Base-by-base conservation (phyloP, 2,113 vertebrate species). In the Macaca nemestrina region DNA sequence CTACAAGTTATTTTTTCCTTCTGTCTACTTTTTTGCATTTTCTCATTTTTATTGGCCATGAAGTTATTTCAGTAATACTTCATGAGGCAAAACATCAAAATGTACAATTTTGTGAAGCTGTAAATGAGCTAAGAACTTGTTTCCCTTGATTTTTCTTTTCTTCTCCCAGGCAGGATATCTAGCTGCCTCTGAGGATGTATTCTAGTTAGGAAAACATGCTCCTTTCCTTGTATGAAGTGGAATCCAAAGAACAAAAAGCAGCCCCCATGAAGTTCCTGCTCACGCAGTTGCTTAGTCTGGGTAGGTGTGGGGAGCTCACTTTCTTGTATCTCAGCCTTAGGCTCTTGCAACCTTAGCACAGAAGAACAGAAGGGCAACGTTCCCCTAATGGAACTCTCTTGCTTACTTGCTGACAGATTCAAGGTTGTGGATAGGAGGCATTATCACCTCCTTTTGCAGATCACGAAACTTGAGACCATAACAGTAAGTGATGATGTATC, bases 181-280 rank as follows among this genome's bases (percentile, higher is more conserved):
- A 7, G 27, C 52, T 72, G n/a, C 61, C 80, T 4, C 3, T 8
- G 38, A 48, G 30, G 70, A 32, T 6, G 20, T 30, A 27, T 27
- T n/a, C 38, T 45, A 14, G 32, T 2, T 57, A 25, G 67, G n/a
- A 45, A 73, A 80, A n/a, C 25, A 9, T 17, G 5, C 27, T n/a
- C 23, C 40, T 40, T 81, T 27, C 23, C 43, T 35, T n/a, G 35
- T 45, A 43, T 55, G 30, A 35, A 27, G 50, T 16, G 52, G 43
- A 70, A 38, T 38, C 80, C 81, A 70, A 32, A 50, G 73, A 67
- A 32, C 76, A 14, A 8, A 38, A 35, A 48, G 57, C 40, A 25
- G 59, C 59, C 32, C n/a, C 35, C 4, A 0, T 0, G 5, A 76
- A 48, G 59, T 35, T 43, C 6, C 17, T 18, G 3, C 38, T 55